A percentile compares a stretch with the other conserved stretches of the same genome.
Evolutionary conservation across 2,888 invertebrate genomes (phyloP).

Genomic region (Lampropteryx suffumata): DNA sequence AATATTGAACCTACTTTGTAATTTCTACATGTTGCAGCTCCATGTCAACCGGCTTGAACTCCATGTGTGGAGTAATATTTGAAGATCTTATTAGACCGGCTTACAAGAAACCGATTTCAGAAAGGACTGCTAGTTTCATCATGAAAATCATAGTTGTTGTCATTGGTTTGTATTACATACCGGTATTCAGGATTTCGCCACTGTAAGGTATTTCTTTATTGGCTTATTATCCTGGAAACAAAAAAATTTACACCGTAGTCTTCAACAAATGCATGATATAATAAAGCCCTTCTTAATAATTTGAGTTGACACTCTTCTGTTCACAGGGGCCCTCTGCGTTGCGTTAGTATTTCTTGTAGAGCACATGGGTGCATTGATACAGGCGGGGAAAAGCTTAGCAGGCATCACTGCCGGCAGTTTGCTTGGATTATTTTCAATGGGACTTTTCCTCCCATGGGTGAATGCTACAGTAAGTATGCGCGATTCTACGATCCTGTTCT

Average conservation of each 20-base stretch:
- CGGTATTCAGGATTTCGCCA: too few species aligned
- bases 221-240: too few species aligned
- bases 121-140: slow-evolving; percentile 85
- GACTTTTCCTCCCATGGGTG: slow-evolving; percentile 87
- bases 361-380: slow-evolving; percentile 87
- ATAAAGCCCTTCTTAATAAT: too few species aligned
- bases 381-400: slow-evolving; percentile 87
- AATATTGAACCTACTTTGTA: too few species aligned
- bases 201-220: too few species aligned
- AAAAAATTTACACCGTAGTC: too few species aligned
- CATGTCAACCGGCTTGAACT: slow-evolving; percentile 90
- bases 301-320: not conserved
- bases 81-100: slow-evolving; percentile 88
- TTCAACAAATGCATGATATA: too few species aligned
- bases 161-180: slow-evolving; percentile 64
- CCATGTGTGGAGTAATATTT: slow-evolving; percentile 89
- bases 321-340: slow-evolving; percentile 83
- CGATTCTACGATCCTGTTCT: not conserved
- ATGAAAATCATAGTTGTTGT: slow-evolving; percentile 87
- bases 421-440: slow-evolving; percentile 87
- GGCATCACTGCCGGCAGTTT: slow-evolving; percentile 89
- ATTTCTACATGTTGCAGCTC: slow-evolving; percentile 76
- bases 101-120: slow-evolving; percentile 84
- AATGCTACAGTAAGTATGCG: slow-evolving; percentile 83
- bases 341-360: slow-evolving; percentile 87